A percentile compares a stretch with the other conserved stretches of the same genome.
Evolutionary conservation across 2,113 vertebrate species (phyloP).

Genomic region (Calonectris borealis): DNA sequence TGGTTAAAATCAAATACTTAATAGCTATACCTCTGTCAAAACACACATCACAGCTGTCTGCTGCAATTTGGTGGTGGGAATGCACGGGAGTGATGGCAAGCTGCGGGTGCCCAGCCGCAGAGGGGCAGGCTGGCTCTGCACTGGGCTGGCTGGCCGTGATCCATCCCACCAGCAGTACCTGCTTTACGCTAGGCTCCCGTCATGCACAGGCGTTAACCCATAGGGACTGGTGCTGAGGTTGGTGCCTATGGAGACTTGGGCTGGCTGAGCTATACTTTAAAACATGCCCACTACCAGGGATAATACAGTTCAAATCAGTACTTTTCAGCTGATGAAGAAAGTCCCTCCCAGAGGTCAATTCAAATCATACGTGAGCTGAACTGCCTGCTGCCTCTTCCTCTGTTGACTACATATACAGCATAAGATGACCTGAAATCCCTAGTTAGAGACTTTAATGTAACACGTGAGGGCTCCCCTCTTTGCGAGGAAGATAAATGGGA

Average conservation of each 20-base stretch:
- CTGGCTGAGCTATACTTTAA: neutral
- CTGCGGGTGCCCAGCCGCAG: neutral
- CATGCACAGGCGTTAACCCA: neutral
- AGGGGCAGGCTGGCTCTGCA: neutral
- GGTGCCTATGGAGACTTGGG: neutral
- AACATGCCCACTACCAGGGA: neutral
- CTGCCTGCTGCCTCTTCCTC: neutral
- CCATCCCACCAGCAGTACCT: neutral
- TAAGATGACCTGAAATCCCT: neutral
- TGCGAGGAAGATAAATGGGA: neutral
- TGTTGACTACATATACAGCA: neutral
- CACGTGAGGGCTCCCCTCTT: neutral
- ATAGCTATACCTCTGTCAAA: neutral
- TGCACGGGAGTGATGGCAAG: neutral
- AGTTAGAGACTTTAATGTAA: neutral
- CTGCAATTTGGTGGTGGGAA: neutral
- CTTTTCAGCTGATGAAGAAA: neutral
- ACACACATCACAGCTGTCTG: neutral
- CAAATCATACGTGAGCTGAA: neutral
- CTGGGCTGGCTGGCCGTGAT: fast-evolving
- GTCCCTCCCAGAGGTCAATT: neutral
- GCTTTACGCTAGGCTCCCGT: neutral
- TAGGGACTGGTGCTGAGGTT: neutral
- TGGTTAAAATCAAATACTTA: neutral
- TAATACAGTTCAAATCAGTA: neutral